These are phyloP conservation scores for Caenorhabditis tropicalis DNA, from an alignment of 1,140 invertebrate genomes.

Conservation along the genomic window DNA sequence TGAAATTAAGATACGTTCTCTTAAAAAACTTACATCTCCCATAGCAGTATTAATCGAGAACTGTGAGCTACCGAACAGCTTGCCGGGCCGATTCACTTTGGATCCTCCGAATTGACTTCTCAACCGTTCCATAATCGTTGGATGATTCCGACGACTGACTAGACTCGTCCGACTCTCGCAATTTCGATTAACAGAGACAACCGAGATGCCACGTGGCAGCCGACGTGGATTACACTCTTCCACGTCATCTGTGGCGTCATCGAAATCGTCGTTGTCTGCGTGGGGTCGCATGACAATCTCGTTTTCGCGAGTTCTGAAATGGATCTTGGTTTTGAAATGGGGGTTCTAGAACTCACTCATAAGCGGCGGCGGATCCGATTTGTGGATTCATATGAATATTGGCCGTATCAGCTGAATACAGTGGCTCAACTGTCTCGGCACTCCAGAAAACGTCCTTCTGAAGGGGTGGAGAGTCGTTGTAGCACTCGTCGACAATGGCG, in stretches of 20 bases:
- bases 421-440: slow-evolving; percentile 5
- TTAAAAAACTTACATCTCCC: slow-evolving; percentile 22
- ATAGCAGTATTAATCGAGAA: slow-evolving; percentile 35
- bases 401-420: slow-evolving; percentile 50
- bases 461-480: slow-evolving; percentile 46
- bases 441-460: slow-evolving; percentile 52
- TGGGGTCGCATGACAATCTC: slow-evolving; percentile 52
- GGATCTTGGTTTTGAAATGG: not conserved
- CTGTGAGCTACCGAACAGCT: slow-evolving; percentile 41
- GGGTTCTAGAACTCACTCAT: slow-evolving; percentile 40
- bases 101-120: slow-evolving; percentile 44
- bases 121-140: slow-evolving; percentile 22
- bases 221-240: slow-evolving; percentile 18
- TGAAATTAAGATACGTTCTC: not conserved
- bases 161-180: slow-evolving; percentile 46
- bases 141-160: not conserved
- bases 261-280: not conserved
- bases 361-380: slow-evolving; percentile 46
- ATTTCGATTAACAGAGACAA: slow-evolving; percentile 45
- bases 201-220: slow-evolving; percentile 37
- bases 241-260: slow-evolving; percentile 4
- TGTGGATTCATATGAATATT: slow-evolving; percentile 42
- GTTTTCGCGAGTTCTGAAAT: not conserved
- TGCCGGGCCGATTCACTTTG: slow-evolving; percentile 26
- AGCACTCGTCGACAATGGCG: slow-evolving; percentile 46